Conservation (phyloP, 2,888 invertebrate genomes). For the Eristalinus sepulchralis region DNA sequence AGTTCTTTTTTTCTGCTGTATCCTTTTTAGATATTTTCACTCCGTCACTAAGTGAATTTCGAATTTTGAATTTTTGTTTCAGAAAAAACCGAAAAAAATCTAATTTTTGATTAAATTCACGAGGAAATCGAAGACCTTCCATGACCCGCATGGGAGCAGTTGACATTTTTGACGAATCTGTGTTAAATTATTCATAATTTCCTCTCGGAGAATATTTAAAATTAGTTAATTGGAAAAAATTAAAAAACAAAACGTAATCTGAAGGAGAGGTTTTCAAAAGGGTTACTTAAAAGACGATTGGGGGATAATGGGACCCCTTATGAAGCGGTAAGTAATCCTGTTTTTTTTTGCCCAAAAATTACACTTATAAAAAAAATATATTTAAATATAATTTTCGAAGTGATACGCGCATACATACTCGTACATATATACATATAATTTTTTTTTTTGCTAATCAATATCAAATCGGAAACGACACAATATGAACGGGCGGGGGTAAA, state of each 20-base stretch:
- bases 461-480: constrained; percentile 25
- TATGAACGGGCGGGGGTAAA: constrained; percentile 20
- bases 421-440: not conserved
- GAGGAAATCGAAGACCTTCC: constrained; percentile 9
- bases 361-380: not conserved
- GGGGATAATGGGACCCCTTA: constrained; percentile 80
- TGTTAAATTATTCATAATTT: constrained; percentile 66
- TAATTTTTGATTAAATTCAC: constrained; percentile 13
- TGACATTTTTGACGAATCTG: constrained; percentile 54
- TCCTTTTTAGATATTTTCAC: constrained; percentile 7
- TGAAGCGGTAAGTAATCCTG: constrained; percentile 78
- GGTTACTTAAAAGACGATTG: constrained; percentile 74
- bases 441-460: constrained; percentile 13
- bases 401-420: no score
- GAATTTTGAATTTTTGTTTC: constrained; percentile 42
- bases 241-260: constrained; percentile 22
- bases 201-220: constrained; percentile 3
- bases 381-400: not conserved
- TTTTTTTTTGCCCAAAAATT: not conserved
- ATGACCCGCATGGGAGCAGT: constrained; percentile 52
- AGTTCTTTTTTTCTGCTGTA: not conserved
- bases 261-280: constrained; percentile 29
- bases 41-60: not conserved
- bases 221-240: constrained; percentile 61
- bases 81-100: constrained; percentile 43